These are phyloP conservation scores for Cyclophora punctaria DNA, from an alignment of 2,888 invertebrate species.

Conservation along the genomic window DNA sequence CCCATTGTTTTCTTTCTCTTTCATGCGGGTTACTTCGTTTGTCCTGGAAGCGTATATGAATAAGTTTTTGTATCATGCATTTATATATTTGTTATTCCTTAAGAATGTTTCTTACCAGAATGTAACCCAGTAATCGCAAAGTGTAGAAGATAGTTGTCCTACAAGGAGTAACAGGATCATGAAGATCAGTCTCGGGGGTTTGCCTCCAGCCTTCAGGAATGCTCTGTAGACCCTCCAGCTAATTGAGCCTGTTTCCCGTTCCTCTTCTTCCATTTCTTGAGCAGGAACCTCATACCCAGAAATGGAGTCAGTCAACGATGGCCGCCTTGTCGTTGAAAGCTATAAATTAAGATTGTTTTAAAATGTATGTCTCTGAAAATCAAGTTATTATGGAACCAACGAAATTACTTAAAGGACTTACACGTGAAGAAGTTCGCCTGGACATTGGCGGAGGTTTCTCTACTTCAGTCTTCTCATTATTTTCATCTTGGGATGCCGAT, in stretches of 20 bases:
- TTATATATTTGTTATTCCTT: conserved; percentile 12
- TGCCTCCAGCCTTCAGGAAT: conserved; percentile 77
- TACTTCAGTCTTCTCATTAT: conserved; percentile 43
- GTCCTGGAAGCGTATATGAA: conserved; percentile 39
- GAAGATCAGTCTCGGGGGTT: conserved; percentile 63
- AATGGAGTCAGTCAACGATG: conserved; percentile 64
- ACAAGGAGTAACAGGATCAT: conserved; percentile 75
- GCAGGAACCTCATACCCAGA: conserved; percentile 54
- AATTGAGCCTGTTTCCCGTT: conserved; percentile 78
- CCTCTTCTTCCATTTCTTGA: conserved; percentile 77
- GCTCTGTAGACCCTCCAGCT: conserved; percentile 78
- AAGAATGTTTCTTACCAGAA: conserved; percentile 67
- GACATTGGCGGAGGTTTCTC: conserved; percentile 50
- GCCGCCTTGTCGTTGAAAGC: conserved; percentile 62
- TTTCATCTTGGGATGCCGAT: conserved; percentile 60
- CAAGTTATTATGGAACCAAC: too few species aligned
- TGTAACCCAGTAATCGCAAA: conserved; percentile 85
- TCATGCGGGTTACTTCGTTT: conserved; percentile 62
- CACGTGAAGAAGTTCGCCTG: conserved; percentile 58
- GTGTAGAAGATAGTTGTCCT: conserved; percentile 79
- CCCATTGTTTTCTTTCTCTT: conserved; percentile 52
- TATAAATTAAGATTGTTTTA: conserved; percentile 15
- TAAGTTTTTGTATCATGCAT: not conserved
- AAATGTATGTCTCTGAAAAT: not conserved
- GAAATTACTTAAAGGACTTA: conserved; percentile 24